A percentile compares a stretch with the other conserved stretches of the same genome.
These are phyloP conservation scores for Motacilla tschutschensis DNA, from an alignment of 2,113 vertebrate genomes.

Conservation along the genomic window DNA sequence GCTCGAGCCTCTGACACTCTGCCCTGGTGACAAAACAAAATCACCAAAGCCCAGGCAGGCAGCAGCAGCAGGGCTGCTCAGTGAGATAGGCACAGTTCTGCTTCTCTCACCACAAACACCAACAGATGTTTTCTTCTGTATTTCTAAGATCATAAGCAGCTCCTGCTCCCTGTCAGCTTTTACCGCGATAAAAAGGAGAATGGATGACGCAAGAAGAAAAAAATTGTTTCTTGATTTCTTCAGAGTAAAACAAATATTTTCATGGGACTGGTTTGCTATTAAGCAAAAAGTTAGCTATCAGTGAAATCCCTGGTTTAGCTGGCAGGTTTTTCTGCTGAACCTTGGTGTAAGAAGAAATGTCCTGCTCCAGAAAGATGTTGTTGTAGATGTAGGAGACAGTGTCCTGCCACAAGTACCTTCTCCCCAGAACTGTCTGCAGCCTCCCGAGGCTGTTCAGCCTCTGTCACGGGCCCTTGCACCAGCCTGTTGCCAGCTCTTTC, in stretches of 20 bases:
- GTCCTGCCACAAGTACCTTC: neutral
- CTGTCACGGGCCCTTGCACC: neutral
- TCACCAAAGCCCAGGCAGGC: neutral
- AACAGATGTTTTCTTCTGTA: neutral
- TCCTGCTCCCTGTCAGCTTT: neutral
- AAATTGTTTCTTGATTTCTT: neutral
- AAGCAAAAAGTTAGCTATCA: neutral
- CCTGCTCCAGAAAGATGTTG: neutral
- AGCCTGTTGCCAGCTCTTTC: neutral
- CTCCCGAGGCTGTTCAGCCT: rapidly evolving
- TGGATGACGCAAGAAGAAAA: neutral
- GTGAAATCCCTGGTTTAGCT: neutral
- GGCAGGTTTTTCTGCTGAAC: neutral
- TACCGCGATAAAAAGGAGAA: neutral
- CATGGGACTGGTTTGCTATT: neutral
- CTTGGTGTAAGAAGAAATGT: neutral
- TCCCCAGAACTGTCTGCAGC: neutral
- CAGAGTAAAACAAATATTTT: neutral
- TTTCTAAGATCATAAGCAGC: neutral
- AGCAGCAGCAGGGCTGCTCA: neutral
- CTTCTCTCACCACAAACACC: neutral
- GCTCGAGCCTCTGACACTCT: neutral
- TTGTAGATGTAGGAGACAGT: neutral
- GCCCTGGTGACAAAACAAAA: neutral
- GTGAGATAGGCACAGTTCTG: neutral